Evolutionary conservation across 2,888 invertebrate species (phyloP).

Genomic region (Lampropteryx suffumata): DNA sequence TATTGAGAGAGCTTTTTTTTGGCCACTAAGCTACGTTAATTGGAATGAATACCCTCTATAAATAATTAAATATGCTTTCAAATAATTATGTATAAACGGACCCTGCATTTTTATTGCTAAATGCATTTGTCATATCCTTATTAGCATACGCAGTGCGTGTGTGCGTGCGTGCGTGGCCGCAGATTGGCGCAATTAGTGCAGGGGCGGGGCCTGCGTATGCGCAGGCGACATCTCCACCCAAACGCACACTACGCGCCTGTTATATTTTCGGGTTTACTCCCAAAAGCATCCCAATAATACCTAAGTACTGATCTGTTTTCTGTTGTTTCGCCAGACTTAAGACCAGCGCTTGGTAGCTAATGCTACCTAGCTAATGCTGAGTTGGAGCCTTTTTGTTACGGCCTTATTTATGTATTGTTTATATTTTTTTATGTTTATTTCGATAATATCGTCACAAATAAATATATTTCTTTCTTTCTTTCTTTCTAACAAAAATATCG

Average conservation of each 20-base stretch:
- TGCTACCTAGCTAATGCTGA: no score
- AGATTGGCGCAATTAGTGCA: constrained; percentile 80
- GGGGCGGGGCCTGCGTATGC: constrained; percentile 74
- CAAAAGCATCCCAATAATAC: constrained; percentile 2
- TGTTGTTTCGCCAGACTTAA: no score
- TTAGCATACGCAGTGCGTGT: constrained; percentile 46
- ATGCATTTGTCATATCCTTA: constrained; percentile 50
- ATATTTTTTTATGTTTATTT: no score
- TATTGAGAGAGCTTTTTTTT: no score
- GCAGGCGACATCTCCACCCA: constrained; percentile 76
- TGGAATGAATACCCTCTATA: constrained; percentile 19
- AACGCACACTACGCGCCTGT: constrained; percentile 40
- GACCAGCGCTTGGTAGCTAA: no score
- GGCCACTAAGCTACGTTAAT: neutral
- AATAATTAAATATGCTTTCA: constrained; percentile 30
- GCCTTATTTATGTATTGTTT: no score
- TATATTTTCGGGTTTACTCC: constrained; percentile 3
- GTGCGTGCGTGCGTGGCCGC: constrained; percentile 67
- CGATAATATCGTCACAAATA: no score
- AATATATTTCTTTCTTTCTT: no score
- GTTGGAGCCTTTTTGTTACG: no score
- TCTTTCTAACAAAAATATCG: no score
- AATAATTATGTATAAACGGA: constrained; percentile 31
- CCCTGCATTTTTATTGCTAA: constrained; percentile 52
- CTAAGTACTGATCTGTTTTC: no score